Evolutionary conservation across 2,113 vertebrate genomes (phyloP).

Genomic region (rabbit (Oryctolagus cuniculus)): mOryCun1.1 NC_091439.1:85121501-85122000

Average conservation of each 20-base stretch:
- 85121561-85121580: conserved; percentile 65
- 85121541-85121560: conserved; percentile 26
- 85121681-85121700: conserved; percentile 96
- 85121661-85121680: conserved; percentile 93
- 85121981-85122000: not conserved
- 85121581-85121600: too few relatives aligned
- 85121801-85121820: conserved; percentile 32
- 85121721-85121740: conserved; percentile 93
- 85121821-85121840: not conserved
- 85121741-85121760: conserved; percentile 92
- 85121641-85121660: conserved; percentile 86
- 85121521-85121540: conserved; percentile 79
- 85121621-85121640: conserved; percentile 75
- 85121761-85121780: conserved; percentile 85
- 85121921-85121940: not conserved
- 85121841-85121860: not conserved
- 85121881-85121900: conserved; percentile 1
- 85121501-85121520: conserved; percentile 83
- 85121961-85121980: not conserved
- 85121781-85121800: conserved; percentile 61
- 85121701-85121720: conserved; percentile 88
- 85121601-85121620: conserved; percentile 71
- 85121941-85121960: not conserved
- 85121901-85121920: not conserved
- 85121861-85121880: not conserved